Percentiles rank a stretch among this genome's conserved stretches.
Evolutionary conservation across 1,140 invertebrate species (phyloP).

Genomic region (Cyclina sinensis): DNA sequence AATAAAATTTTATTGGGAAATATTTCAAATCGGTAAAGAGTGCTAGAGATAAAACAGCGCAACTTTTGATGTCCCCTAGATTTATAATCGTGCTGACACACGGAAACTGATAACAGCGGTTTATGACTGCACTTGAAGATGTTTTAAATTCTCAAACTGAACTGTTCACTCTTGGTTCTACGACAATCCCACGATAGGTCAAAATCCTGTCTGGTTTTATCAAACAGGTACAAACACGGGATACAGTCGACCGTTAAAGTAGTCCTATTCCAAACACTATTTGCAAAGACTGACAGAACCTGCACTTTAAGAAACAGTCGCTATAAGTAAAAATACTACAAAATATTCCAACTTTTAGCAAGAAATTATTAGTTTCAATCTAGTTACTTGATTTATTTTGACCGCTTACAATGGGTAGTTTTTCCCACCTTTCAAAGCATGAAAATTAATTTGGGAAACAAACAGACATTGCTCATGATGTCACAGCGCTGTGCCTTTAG

Average conservation of each 20-base stretch:
- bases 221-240: neutral
- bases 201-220: neutral
- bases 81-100: constrained; percentile 67
- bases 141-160: constrained; percentile 55
- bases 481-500: neutral
- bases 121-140: constrained; percentile 55
- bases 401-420: too few species aligned
- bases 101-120: constrained; percentile 63
- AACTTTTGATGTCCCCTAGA: constrained; percentile 66
- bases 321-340: too few species aligned
- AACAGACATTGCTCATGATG: neutral
- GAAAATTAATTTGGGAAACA: constrained; percentile 4
- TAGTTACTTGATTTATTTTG: too few species aligned
- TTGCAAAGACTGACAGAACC: too few species aligned
- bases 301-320: too few species aligned
- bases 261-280: too few species aligned
- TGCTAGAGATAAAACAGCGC: constrained; percentile 65
- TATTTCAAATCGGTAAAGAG: constrained; percentile 64
- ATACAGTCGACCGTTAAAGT: too few species aligned
- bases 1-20: constrained; percentile 71
- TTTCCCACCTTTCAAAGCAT: neutral
- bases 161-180: neutral
- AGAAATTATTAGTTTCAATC: too few species aligned
- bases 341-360: too few species aligned
- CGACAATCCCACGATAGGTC: constrained; percentile 26